Base-by-base conservation (phyloP, 2,113 vertebrate genomes). In the Pteropus alecto region DNA sequence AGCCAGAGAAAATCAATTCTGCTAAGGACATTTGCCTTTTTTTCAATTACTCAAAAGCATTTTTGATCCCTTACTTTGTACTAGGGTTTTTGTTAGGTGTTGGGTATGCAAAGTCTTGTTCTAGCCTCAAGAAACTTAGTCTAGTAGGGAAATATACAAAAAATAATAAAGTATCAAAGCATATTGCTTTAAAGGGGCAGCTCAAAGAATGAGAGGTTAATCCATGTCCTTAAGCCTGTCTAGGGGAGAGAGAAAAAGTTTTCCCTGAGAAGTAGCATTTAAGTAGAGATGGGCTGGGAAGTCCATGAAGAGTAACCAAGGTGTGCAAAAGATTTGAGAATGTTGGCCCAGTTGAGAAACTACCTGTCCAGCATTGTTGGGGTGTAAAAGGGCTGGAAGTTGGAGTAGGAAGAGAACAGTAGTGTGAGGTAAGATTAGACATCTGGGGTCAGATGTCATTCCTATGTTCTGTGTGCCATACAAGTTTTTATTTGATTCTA, bases 121-220 rank as follows among this genome's bases (percentile, higher is more conserved):
- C 35, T 84, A 85, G 33, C 46, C 28, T 96, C 61, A 91, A 82
- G 82, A 90, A 96, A 94, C n/a, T 67, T 93, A 94, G 41, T 16
- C 54, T 73, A 54, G 41, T 77, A 73, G 76, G 65, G 51, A 94
- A 35, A 82, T 60, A n/a, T 19, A 84, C 14, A 35, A 30, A 22
- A 76, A 60, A 24, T 38, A 18, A 56, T 14, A 88, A 92, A 67
- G 79, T 78, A 76, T 65, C 24, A 22, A 87, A 68, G 15, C 16
- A 46, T 73, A 43, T 77, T 94, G 67, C 30, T 88, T 95, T 95
- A 78, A 21, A 91, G 13, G 16, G 10, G 26, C 26, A 85, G 71
- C 13, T 93, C 61, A 92, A 60, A 95, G 85, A 78, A 46, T 61
- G 46, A 83, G 35, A 87, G n/a, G 22, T 67, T 86, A 89, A 91